phyloP scores from a whole-genome alignment of 2,113 vertebrate species.

The Alethe diademata region DNA sequence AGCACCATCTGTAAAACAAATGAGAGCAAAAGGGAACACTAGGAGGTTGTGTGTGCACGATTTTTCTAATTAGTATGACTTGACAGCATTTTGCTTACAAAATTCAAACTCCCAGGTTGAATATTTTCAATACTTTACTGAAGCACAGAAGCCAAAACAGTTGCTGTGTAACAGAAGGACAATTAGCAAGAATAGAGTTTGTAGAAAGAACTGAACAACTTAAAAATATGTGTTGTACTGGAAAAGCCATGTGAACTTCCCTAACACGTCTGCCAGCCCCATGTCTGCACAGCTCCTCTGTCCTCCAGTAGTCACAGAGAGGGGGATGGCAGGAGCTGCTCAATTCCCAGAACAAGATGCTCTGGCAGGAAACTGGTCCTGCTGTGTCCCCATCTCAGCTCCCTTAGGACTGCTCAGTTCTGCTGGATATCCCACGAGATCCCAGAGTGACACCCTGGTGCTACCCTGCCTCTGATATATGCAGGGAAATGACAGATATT shows the following conservation, averaged over 20 bases:
- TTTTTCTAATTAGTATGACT: not conserved
- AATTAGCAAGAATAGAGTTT: not conserved
- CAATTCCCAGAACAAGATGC: not conserved
- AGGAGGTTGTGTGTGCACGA: not conserved
- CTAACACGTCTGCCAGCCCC: not conserved
- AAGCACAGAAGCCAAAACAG: not conserved
- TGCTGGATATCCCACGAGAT: not conserved
- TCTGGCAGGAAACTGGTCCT: not conserved
- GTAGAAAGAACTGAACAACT: not conserved
- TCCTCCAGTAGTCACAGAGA: rapidly evolving
- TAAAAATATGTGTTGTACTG: not conserved
- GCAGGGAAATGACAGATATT: not conserved
- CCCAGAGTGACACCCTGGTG: not conserved
- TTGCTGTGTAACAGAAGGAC: not conserved
- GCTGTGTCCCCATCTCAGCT: not conserved
- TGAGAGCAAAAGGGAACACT: not conserved
- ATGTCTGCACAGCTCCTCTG: not conserved
- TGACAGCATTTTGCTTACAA: not conserved
- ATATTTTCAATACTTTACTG: not conserved
- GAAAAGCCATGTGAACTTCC: not conserved
- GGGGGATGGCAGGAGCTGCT: not conserved
- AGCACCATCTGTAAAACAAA: not conserved
- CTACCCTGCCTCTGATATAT: not conserved
- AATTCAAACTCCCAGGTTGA: not conserved
- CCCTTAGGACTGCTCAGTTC: not conserved